Base-by-base conservation (phyloP, 2,113 vertebrate genomes). In the Nibea coibor region DNA sequence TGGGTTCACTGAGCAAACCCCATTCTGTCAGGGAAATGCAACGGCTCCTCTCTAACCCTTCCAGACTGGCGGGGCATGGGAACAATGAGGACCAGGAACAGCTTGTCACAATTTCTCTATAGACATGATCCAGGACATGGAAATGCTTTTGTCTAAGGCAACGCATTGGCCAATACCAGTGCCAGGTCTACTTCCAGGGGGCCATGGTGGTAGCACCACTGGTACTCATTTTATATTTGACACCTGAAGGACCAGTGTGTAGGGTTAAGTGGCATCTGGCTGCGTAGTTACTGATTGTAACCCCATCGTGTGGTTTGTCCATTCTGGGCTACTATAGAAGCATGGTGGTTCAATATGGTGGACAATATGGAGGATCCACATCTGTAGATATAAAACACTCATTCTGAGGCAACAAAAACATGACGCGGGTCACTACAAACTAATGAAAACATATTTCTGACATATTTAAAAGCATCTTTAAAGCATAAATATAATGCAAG, bases 1-100 rank as follows among this genome's bases (percentile, higher is more conserved):
- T 56, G 68, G 39, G 53, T 45, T 69, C 77, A 81, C 76, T 48
- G 57, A 74, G 39, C 75, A 50, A 80, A 83, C 88, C 87, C 43
- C 69, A 89, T 89, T 87, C 88, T 89, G 87, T 91, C 81, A 80
- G 47, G n/a, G 64, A 81, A 43, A 14, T 42, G n/a, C 80, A 62
- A 51, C 68, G 57, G 64, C 35, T 31, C 48, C 71, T 56, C 19
- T 70, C 63, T 72, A 82, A 79, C 35, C 65, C 53, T 50, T 72
- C 14, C 26, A 51, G 78, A 87, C 71, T 67, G 73, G 4, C 2
- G 20, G 42, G 19, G 47, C 35, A 53, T 11, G 2, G 48, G 43
- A 74, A 82, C 51, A 15, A 39, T 31, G 64, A 74, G 28, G 66
- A 35, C 47, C 59, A 62, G 63, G 16, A 73, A 64, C 35, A 80